Conservation (phyloP, 2,888 invertebrate species). For the Craniophora ligustri region DNA sequence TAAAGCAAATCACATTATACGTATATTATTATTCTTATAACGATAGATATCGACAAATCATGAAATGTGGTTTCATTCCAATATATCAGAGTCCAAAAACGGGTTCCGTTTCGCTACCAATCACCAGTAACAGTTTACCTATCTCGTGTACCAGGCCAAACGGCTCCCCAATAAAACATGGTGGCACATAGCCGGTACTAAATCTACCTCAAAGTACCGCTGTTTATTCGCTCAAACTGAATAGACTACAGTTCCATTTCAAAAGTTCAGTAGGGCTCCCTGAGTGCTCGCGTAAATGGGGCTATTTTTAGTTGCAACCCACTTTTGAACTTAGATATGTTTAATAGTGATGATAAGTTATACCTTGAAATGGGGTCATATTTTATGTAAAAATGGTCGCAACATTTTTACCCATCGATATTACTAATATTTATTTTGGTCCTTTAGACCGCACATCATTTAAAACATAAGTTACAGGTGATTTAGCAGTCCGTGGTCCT, state of each 20-base stretch:
- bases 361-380: too few relatives aligned
- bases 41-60: slow-evolving; percentile 47
- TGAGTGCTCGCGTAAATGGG: slow-evolving; percentile 64
- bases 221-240: slow-evolving; percentile 51
- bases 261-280: slow-evolving; percentile 56
- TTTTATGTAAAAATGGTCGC: too few relatives aligned
- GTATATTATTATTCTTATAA: too few relatives aligned
- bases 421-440: too few relatives aligned
- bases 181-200: slow-evolving; percentile 40
- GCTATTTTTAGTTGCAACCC: slow-evolving; percentile 65
- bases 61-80: slow-evolving; percentile 42
- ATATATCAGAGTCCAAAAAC: slow-evolving; percentile 48
- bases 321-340: slow-evolving; percentile 2
- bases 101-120: slow-evolving; percentile 41
- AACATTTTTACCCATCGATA: too few relatives aligned
- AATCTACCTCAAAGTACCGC: slow-evolving; percentile 51
- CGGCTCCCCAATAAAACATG: slow-evolving; percentile 42
- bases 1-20: too few relatives aligned
- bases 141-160: slow-evolving; percentile 37
- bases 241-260: slow-evolving; percentile 60
- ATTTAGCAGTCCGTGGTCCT: too few relatives aligned
- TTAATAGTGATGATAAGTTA: too few relatives aligned
- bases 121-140: slow-evolving; percentile 54
- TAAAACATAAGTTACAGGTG: too few relatives aligned
- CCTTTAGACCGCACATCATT: too few relatives aligned